These are phyloP conservation scores for Ammodramus savannarum DNA, from an alignment of 2,113 vertebrate species.

Conservation along the genomic window DNA sequence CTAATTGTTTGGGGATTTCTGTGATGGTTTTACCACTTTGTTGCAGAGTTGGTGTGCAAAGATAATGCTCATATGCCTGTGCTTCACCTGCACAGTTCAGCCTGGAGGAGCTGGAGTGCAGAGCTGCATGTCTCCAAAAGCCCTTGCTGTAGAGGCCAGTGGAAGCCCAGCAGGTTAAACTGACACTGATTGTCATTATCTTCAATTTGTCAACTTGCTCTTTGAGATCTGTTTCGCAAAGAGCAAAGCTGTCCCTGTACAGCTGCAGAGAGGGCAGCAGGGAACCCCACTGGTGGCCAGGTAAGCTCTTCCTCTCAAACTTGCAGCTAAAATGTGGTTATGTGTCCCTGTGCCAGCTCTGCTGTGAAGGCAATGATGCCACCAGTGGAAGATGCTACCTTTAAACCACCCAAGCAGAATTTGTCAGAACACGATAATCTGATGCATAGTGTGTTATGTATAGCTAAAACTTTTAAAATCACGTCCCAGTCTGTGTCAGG, in stretches of 20 bases:
- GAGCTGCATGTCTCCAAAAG: neutral
- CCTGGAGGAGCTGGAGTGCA: neutral
- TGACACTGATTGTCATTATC: neutral
- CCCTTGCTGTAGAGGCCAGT: neutral
- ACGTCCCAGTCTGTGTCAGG: neutral
- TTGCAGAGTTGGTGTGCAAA: neutral
- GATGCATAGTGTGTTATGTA: neutral
- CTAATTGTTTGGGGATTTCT: neutral
- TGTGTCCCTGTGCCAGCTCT: neutral
- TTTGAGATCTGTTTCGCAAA: fast-evolving
- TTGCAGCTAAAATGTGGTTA: neutral
- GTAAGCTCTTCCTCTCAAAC: neutral
- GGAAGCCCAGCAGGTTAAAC: neutral
- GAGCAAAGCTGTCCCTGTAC: neutral
- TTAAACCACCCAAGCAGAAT: neutral
- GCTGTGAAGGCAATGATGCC: neutral
- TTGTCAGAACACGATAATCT: neutral
- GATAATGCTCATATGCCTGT: neutral
- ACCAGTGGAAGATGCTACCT: neutral
- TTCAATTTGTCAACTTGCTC: neutral
- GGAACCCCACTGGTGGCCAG: neutral
- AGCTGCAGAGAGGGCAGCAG: neutral
- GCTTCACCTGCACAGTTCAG: neutral
- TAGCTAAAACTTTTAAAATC: neutral
- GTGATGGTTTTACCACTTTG: neutral